Conservation (phyloP, 2,113 vertebrate genomes). For the Rhodinocichla rosea region DNA sequence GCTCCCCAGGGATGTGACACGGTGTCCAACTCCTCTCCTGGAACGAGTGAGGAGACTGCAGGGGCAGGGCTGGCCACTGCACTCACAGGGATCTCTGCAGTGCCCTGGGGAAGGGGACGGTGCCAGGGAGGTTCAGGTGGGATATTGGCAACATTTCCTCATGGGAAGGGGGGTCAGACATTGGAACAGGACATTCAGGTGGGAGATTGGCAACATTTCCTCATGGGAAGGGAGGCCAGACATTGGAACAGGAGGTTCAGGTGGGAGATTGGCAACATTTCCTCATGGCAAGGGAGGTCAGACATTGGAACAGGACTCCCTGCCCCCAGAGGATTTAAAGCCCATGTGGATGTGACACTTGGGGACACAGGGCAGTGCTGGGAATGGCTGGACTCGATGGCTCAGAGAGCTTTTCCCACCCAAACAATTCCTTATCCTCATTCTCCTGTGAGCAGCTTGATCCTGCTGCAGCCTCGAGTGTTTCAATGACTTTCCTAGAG, state of each 20-base stretch:
- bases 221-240: neutral
- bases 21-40: neutral
- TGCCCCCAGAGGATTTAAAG: neutral
- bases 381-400: neutral
- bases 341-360: neutral
- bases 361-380: neutral
- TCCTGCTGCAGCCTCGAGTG: neutral
- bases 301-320: neutral
- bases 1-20: neutral
- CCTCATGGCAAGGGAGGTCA: neutral
- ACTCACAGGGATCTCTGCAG: neutral
- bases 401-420: neutral
- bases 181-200: no score
- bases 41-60: neutral
- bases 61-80: neutral
- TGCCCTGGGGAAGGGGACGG: neutral
- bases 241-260: no score
- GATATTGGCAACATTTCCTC: neutral
- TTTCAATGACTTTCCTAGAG: neutral
- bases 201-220: neutral
- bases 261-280: no score
- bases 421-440: neutral
- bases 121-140: no score
- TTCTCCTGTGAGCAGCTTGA: neutral
- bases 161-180: neutral